Evolutionary conservation across 2,888 invertebrate species (phyloP).

Genomic region (Elmis aenea): DNA sequence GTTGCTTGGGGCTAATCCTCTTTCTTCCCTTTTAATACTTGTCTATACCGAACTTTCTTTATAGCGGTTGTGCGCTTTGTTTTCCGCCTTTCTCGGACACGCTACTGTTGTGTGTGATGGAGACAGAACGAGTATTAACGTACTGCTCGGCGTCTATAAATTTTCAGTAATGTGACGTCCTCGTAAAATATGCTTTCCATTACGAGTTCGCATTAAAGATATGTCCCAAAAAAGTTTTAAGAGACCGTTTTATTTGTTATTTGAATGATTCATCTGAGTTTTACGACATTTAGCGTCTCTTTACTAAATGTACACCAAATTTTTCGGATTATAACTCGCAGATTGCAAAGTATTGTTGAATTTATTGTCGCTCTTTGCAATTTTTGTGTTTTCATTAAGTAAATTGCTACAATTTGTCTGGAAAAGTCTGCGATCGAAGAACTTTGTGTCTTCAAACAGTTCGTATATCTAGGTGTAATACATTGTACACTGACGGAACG

Average conservation of each 20-base stretch:
- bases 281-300: constrained; percentile 20
- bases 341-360: too few species aligned
- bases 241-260: constrained; percentile 44
- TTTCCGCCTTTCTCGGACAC: constrained; percentile 16
- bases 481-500: too few species aligned
- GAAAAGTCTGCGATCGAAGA: too few species aligned
- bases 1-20: constrained; percentile 33
- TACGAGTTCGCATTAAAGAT: constrained; percentile 44
- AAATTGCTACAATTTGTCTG: too few species aligned
- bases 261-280: constrained; percentile 38
- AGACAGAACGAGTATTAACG: constrained; percentile 27
- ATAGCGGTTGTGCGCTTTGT: constrained; percentile 10
- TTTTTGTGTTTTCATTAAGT: too few species aligned
- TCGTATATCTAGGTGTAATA: too few species aligned
- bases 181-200: constrained; percentile 45
- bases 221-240: constrained; percentile 43
- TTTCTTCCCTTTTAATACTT: constrained; percentile 30
- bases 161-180: constrained; percentile 36
- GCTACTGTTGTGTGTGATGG: constrained; percentile 10
- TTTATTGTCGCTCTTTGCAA: too few species aligned
- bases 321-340: too few species aligned
- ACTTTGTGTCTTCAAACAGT: too few species aligned
- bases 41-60: constrained; percentile 20
- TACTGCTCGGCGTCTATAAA: constrained; percentile 25
- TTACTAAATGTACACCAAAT: too few species aligned